Base-by-base conservation (phyloP, 23 tunicate species). In the Oikopleura vanhoeffeni region DNA sequence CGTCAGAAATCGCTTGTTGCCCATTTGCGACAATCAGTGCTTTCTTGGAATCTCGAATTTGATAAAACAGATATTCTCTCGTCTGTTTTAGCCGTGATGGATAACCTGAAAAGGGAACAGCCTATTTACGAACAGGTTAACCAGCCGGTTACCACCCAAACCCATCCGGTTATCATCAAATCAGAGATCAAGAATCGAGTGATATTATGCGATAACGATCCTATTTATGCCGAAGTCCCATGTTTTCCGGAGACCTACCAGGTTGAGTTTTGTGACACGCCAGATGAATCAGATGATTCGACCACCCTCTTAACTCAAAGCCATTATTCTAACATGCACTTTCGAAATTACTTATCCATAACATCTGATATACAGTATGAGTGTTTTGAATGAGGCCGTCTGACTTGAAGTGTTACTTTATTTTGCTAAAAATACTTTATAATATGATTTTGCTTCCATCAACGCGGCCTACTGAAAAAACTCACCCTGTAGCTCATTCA, bases 71-170 rank as follows among this genome's bases (percentile, higher is more conserved):
- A 71, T 38, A 71, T 71, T 71, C 32, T 71, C 4, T 2, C 27
- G 2, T 71, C 79, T 30, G 79, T 71, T 38, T 32, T 71, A 38
- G 79, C 79, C 34, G 79, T 71, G 38, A 71, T 71, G 79, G 79
- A 71, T 38, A 33, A 71, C 36, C 32, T 71, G 38, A 71, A 71
- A 2, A 38, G 4, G 3, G 79, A 71, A 71, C 36, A 71, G 60
- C 60, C 60, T 8, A 49, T 49, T 49, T 49, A 49, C 60, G 60
- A 49, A 8, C 60, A 49, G 60, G 60, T 49, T n/a, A n/a, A n/a
- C 64, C 64, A 49, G 24, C 13, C 24, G 64, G 24, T 49, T 49
- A 24, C 64, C 13, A 49, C 18, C 64, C 64, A 49, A 24, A 13
- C 64, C 64, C 64, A 49, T 8, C n/a, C n/a, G n/a, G n/a, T n/a